Conservation (phyloP, 2,113 vertebrate genomes). For the Hymenochirus boettgeri region DNA sequence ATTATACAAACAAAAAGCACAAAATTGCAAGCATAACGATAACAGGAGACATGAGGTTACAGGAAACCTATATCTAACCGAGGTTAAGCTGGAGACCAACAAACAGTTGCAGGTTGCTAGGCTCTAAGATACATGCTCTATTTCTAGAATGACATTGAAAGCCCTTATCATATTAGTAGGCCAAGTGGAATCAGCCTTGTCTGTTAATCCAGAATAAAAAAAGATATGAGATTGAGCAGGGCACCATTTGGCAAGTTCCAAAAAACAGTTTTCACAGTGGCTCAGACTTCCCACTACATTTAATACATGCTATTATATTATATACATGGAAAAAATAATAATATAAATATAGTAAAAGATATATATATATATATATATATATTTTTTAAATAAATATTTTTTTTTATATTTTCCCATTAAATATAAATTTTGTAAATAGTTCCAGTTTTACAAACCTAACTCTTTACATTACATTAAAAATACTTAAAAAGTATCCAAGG, state of each 20-base stretch:
- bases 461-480: too few species aligned
- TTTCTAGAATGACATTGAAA: constrained; percentile 11
- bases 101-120: constrained; percentile 4
- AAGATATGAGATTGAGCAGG: neutral
- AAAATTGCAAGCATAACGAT: neutral
- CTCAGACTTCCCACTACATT: too few species aligned
- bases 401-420: too few species aligned
- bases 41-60: neutral
- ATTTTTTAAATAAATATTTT: too few species aligned
- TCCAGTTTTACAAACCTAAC: too few species aligned
- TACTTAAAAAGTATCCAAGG: too few species aligned
- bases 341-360: too few species aligned
- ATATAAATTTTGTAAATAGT: too few species aligned
- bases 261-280: too few species aligned
- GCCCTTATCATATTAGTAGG: constrained; percentile 3
- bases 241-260: neutral
- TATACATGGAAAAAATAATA: too few species aligned
- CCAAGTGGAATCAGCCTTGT: neutral
- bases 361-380: too few species aligned
- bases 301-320: too few species aligned
- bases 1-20: neutral
- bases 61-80: neutral
- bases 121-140: constrained; percentile 7
- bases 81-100: neutral
- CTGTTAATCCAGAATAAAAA: neutral